Evolutionary conservation across 2,797 vertebrate genomes (phyloP), one percentile per base, ranked within the genome.

Genomic region (Pangasius sanitwongsei): DNA sequence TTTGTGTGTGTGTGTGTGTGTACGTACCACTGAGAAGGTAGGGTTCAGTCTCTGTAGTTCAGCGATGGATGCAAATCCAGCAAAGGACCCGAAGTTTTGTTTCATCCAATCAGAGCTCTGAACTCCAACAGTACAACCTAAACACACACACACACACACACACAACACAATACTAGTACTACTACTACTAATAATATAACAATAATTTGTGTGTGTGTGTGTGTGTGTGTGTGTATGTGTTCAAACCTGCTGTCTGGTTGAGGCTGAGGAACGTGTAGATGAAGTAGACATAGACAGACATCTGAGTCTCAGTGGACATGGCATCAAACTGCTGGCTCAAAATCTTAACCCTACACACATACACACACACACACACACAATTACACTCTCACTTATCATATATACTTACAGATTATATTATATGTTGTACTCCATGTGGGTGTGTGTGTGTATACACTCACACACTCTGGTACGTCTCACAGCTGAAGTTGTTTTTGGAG

Each of bases 61-160:
- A 0, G 5, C 2, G 83, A 96, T 70, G 23, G 94, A 89, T n/a
- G 86, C 74, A 1, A 95, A 81, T 9, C 0, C 48, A 13, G 91
- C 91, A 92, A 96, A 96, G 8, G 75, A 85, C 72, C 95, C 94
- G 55, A 96, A 77, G 92, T 96, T 96, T 81, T 28, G 91, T 87
- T 86, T 88, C 86, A 96, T 87, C 96, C 96, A 97, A 41, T 93
- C 89, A 50, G 67, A 88, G 44, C 77, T 93, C 81, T n/a, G 53
- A 1, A 57, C 88, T 80, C 86, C 6, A 1, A 18, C 67, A 25
- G 89, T 92, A 92, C 96, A 97, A 89, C 90, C 91, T 92, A 50
- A 77, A 89, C 72, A 88, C 28, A 87, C 75, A 77, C 50, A 53
- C 50, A 53, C 50, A 53, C 50, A 53, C 50, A 50, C 50, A 89